These are phyloP conservation scores for Macrosiphum euphorbiae DNA, from an alignment of 2,888 invertebrate genomes.

Conservation along the genomic window DNA sequence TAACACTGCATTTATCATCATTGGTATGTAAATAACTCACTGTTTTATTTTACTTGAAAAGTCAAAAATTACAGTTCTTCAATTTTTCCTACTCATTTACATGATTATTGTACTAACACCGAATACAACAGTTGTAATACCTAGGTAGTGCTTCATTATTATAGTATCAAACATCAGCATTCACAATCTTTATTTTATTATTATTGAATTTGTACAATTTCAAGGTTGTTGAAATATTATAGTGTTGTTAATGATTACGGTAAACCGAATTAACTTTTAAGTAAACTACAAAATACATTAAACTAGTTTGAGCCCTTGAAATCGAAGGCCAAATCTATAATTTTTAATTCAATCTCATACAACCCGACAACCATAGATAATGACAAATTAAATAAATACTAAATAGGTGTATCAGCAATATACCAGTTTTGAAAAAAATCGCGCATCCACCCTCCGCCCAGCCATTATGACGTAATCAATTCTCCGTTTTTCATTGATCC, in stretches of 20 bases:
- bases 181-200: not conserved
- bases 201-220: constrained; percentile 14
- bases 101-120: constrained; percentile 32
- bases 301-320: constrained; percentile 50
- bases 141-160: not conserved
- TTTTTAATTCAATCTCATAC: not conserved
- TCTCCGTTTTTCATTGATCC: too few species aligned
- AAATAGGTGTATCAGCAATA: too few species aligned
- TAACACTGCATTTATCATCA: not conserved
- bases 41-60: not conserved
- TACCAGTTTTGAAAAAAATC: too few species aligned
- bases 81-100: constrained; percentile 19
- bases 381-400: too few species aligned
- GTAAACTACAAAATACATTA: not conserved
- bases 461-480: too few species aligned
- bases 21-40: constrained; percentile 27
- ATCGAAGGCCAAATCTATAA: constrained; percentile 34
- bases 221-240: constrained; percentile 41
- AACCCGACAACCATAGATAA: too few species aligned
- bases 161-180: not conserved
- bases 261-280: not conserved
- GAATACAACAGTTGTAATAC: not conserved
- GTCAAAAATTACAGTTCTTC: not conserved
- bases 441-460: too few species aligned
- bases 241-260: not conserved